Evolutionary conservation across 2,888 invertebrate genomes (phyloP).

Genomic region (Bombylius discolor): DNA sequence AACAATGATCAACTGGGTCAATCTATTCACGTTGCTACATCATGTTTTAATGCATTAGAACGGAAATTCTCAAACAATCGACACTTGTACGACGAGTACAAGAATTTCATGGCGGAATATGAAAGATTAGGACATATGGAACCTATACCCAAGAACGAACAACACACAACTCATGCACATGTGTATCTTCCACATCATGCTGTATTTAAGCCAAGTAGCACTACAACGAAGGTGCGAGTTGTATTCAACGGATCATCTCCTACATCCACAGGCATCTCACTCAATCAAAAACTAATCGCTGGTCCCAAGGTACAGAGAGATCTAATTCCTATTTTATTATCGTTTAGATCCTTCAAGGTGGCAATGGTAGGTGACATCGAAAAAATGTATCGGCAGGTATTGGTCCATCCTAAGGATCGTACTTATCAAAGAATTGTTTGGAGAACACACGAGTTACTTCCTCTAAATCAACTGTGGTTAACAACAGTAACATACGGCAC

Average conservation of each 20-base stretch:
- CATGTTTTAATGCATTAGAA: too few relatives aligned
- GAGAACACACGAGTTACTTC: neutral
- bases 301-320: conserved; percentile 3
- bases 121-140: too few relatives aligned
- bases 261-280: neutral
- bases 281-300: conserved; percentile 1
- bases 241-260: conserved; percentile 5
- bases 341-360: neutral
- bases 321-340: neutral
- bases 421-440: conserved; percentile 4
- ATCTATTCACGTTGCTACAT: too few relatives aligned
- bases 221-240: neutral
- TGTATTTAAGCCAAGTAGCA: neutral
- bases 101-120: too few relatives aligned
- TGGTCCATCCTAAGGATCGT: conserved; percentile 19
- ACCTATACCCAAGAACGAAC: too few relatives aligned
- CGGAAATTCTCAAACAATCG: too few relatives aligned
- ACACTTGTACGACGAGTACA: too few relatives aligned
- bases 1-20: too few relatives aligned
- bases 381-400: conserved; percentile 20
- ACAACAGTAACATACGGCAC: conserved; percentile 8
- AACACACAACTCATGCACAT: too few relatives aligned
- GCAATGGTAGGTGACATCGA: conserved; percentile 19
- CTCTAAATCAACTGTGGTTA: conserved; percentile 2
- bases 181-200: too few relatives aligned